phyloP scores from a whole-genome alignment of 2,888 invertebrate genomes.

The Allolobophora icterica region DNA sequence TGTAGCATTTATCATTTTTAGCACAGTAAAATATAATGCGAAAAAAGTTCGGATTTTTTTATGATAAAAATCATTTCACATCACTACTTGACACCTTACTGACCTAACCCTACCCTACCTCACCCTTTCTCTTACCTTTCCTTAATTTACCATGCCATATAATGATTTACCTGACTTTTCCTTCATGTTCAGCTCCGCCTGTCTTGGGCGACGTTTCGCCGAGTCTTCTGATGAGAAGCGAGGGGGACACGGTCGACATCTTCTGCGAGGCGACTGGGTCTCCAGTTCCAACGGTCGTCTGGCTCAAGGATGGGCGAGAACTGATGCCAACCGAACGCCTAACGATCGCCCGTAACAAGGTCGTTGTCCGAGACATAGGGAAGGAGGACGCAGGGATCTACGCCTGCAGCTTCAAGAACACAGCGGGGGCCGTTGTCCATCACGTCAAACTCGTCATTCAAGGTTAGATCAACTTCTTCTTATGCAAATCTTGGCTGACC shows the following conservation, averaged over 20 bases:
- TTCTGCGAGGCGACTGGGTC: conserved; percentile 94
- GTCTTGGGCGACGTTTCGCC: conserved; percentile 48
- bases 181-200: conserved; percentile 46
- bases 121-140: neutral
- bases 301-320: conserved; percentile 78
- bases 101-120: no score
- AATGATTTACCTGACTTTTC: neutral
- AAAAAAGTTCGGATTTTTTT: no score
- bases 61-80: no score
- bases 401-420: conserved; percentile 92
- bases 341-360: conserved; percentile 42
- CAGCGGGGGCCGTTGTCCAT: conserved; percentile 93
- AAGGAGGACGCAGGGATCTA: conserved; percentile 95
- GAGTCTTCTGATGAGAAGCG: conserved; percentile 48
- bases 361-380: conserved; percentile 82
- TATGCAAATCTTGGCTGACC: neutral
- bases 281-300: conserved; percentile 91
- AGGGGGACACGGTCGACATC: conserved; percentile 90
- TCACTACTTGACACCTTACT: no score
- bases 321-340: conserved; percentile 42
- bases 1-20: no score
- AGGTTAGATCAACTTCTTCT: conserved; percentile 67
- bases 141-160: neutral
- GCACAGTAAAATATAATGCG: no score
- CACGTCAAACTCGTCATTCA: conserved; percentile 94